Base-by-base conservation (phyloP, 2,888 invertebrate genomes). In the Patella pellucida region DNA sequence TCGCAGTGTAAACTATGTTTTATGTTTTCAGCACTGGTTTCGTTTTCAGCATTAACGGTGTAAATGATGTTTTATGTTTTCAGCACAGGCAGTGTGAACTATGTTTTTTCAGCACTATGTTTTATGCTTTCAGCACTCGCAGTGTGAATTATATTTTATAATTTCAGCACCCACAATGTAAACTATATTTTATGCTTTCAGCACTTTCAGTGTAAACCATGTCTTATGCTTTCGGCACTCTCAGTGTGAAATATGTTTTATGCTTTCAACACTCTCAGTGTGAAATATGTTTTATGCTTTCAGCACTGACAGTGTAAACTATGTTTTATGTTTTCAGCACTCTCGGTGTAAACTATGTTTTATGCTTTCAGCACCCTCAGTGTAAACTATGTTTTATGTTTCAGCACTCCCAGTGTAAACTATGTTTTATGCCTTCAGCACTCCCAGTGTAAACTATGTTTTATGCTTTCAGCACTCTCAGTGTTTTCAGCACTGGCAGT, bases 51-150 rank as follows among this genome's bases (percentile, higher is more conserved):
- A n/a, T n/a, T n/a, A n/a, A n/a, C n/a, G n/a, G 31, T 68, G 68
- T 27, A 27, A 31, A 68, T 9, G 3, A 31, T 3, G 31, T 3
- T 31, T 31, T 4, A 31, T 31, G 31, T 69, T 85, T 86, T 51
- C 92, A 93, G 90, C 94, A 93, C 84, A 94, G 94, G 93, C 92
- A 93, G 77, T 95, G 95, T 87, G 94, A 94, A 88, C 85, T 93
- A 54, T 91, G 94, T 76, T 93, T n/a, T n/a, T n/a, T n/a, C n/a
- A n/a, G n/a, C n/a, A n/a, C n/a, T n/a, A n/a, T n/a, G n/a, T n/a
- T n/a, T n/a, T 93, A 41, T 93, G 82, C 94, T n/a, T 94, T 94
- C 92, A 93, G 94, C 89, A 68, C 68, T 41, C 15, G 7, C 31
- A 9, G 68, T 68, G 7, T n/a, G 9, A 15, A 15, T 12, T 0